Evolutionary conservation across 2,888 invertebrate genomes (phyloP).

Genomic region (Timandra comae): DNA sequence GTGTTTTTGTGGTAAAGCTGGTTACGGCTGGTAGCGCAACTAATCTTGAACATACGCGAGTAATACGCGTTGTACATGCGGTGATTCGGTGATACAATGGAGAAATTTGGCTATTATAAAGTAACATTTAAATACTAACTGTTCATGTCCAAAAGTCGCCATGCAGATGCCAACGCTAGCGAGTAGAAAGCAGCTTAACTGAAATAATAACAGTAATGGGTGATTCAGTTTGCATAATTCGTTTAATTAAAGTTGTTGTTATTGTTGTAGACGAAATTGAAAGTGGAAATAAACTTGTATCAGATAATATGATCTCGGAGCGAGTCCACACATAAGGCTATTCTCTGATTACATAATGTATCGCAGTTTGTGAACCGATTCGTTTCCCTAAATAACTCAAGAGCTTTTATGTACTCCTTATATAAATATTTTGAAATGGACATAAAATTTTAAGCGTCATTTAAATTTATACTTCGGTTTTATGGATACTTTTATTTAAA

Average conservation of each 20-base stretch:
- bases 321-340: too few relatives aligned
- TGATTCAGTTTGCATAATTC: slow-evolving; percentile 6
- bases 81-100: slow-evolving; percentile 8
- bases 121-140: slow-evolving; percentile 54
- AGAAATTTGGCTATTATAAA: slow-evolving; percentile 16
- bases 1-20: slow-evolving; percentile 50
- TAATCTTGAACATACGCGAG: slow-evolving; percentile 22
- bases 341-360: too few relatives aligned
- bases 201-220: slow-evolving; percentile 48
- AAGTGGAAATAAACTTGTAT: slow-evolving; percentile 26
- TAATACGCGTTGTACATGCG: slow-evolving; percentile 16
- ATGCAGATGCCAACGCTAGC: slow-evolving; percentile 64
- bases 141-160: slow-evolving; percentile 72
- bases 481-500: too few relatives aligned
- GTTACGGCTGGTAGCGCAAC: slow-evolving; percentile 22
- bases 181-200: slow-evolving; percentile 65
- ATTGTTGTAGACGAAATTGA: slow-evolving; percentile 25
- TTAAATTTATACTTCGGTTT: too few relatives aligned
- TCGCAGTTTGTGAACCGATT: too few relatives aligned
- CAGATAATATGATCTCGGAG: too few relatives aligned
- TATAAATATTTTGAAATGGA: too few relatives aligned
- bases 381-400: too few relatives aligned
- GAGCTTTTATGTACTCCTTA: too few relatives aligned
- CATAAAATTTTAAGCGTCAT: too few relatives aligned
- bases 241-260: slow-evolving; percentile 1